Conservation (phyloP, 2,113 vertebrate genomes). For the Smithornis capensis region DNA sequence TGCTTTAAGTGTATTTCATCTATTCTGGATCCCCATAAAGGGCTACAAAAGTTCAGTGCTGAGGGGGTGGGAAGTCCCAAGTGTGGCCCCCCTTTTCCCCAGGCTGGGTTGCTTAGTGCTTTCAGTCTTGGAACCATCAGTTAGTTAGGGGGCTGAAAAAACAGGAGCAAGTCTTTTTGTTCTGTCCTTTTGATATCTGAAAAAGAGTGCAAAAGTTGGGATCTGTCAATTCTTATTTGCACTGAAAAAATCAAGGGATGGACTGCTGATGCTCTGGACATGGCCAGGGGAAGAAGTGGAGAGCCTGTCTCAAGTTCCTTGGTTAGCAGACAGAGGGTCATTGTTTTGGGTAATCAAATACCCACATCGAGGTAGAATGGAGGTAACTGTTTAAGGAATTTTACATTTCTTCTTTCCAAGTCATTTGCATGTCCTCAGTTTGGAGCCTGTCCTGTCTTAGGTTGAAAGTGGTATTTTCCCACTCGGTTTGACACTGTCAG, state of each 20-base stretch:
- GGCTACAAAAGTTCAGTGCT: not conserved
- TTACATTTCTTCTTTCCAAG: not conserved
- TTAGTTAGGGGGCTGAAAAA: not conserved
- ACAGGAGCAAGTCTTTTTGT: not conserved
- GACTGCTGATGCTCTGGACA: not conserved
- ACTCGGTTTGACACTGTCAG: fast-evolving
- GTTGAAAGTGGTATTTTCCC: not conserved
- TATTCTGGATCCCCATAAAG: not conserved
- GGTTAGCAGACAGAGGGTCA: fast-evolving
- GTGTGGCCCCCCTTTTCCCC: not conserved
- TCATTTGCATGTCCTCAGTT: not conserved
- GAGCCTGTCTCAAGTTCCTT: not conserved
- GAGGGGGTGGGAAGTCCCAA: not conserved
- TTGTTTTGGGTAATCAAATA: not conserved
- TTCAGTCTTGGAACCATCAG: not conserved
- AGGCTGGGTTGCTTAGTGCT: not conserved
- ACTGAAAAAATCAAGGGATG: not conserved
- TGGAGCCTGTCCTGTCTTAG: fast-evolving
- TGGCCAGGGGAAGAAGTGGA: fast-evolving
- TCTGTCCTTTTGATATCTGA: not conserved
- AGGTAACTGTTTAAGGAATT: not conserved
- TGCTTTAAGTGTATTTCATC: not conserved
- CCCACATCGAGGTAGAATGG: not conserved
- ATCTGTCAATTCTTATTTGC: not conserved
- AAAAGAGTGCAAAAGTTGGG: not conserved